These are phyloP conservation scores for Capreolus pygargus DNA, from an alignment of 2,113 vertebrate species.

Conservation along the genomic window DNA sequence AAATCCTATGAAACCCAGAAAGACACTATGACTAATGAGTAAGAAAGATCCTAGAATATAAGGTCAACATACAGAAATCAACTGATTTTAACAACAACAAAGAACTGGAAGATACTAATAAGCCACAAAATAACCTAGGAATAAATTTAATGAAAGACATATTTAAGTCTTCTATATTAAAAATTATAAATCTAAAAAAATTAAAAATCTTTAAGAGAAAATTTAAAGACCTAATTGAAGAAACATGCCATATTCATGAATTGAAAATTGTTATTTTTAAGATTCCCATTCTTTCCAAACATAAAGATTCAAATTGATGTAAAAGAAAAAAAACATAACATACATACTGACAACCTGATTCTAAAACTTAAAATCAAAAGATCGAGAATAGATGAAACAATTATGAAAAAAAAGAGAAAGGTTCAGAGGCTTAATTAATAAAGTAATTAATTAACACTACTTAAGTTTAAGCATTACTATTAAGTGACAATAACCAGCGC, in stretches of 20 bases:
- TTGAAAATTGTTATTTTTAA: not conserved
- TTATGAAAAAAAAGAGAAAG: not conserved
- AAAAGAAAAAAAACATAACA: not conserved
- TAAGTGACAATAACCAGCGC: not conserved
- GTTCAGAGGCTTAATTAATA: not conserved
- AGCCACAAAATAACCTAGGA: not conserved
- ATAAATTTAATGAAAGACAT: not conserved
- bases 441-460: not conserved
- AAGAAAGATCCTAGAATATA: not conserved
- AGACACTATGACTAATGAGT: not conserved
- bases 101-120: not conserved
- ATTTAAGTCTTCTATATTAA: not conserved
- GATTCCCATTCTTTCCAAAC: not conserved
- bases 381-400: not conserved
- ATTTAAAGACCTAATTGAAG: not conserved
- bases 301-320: not conserved
- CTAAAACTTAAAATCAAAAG: not conserved
- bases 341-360: not conserved
- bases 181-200: not conserved
- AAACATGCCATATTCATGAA: not conserved
- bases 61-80: not conserved
- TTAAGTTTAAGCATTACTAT: not conserved
- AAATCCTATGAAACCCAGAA: not conserved
- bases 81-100: not conserved
- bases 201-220: not conserved